A percentile compares a stretch with the other conserved stretches of the same genome.
Conservation (phyloP, 2,797 vertebrate genomes). For the Buphagus erythrorhynchus region DNA sequence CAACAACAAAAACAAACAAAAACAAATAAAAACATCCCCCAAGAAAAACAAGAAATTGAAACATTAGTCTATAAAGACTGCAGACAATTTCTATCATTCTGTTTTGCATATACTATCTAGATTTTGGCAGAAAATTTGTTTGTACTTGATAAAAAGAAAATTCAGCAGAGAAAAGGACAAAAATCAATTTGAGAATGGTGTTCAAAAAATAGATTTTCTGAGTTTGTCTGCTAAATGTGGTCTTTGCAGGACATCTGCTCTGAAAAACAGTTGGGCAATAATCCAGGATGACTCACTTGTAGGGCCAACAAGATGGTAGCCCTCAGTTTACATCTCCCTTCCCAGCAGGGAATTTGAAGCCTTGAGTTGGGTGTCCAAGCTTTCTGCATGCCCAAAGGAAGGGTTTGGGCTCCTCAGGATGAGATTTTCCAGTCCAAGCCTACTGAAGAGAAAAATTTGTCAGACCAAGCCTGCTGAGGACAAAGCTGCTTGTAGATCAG, state of each 20-base stretch:
- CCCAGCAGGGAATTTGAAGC: background rate
- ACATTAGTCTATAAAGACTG: background rate
- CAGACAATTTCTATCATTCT: background rate
- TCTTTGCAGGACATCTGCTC: background rate
- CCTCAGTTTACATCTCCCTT: background rate
- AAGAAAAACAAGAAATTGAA: background rate
- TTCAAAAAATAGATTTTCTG: background rate
- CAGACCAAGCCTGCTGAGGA: background rate
- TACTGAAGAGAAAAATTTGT: background rate
- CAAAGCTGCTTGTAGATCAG: background rate
- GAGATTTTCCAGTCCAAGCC: background rate
- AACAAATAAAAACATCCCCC: accelerated
- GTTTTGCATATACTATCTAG: background rate
- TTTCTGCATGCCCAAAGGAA: background rate
- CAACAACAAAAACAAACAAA: background rate
- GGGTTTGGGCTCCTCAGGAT: background rate
- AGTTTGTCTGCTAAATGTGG: background rate
- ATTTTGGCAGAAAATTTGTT: background rate
- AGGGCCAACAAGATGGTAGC: background rate
- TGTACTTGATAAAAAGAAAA: background rate
- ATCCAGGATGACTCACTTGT: background rate
- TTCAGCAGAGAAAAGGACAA: background rate
- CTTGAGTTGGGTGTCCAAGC: background rate
- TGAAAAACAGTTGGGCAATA: accelerated
- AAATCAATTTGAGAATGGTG: background rate